Percentiles rank a stretch among this genome's conserved stretches.
Evolutionary conservation across 2,113 vertebrate species (phyloP).

Genomic region (Odobenus rosmarus): DNA sequence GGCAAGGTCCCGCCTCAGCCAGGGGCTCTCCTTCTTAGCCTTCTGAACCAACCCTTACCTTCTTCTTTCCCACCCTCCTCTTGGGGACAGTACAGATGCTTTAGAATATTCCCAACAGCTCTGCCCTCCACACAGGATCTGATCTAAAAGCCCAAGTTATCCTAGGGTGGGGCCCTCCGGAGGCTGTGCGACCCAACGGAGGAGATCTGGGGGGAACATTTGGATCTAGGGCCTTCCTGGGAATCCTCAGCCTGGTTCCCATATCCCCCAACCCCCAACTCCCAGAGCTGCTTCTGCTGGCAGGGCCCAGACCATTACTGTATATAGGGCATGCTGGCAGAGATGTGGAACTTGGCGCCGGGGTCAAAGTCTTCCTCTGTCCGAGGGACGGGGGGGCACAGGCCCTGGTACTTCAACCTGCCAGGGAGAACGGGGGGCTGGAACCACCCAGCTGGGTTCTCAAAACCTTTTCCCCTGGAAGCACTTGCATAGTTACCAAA

Average conservation of each 20-base stretch:
- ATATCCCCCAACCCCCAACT: not conserved
- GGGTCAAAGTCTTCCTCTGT: slow-evolving; percentile 95
- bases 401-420: slow-evolving; percentile 95
- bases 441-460: not conserved
- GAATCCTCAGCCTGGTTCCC: not conserved
- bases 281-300: not conserved
- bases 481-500: not conserved
- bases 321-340: slow-evolving; percentile 93
- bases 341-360: slow-evolving; percentile 95
- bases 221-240: not conserved
- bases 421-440: not conserved
- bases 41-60: not conserved
- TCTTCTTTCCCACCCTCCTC: not conserved
- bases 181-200: rapidly evolving
- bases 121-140: not conserved
- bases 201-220: not conserved
- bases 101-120: not conserved
- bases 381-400: slow-evolving; percentile 89
- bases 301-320: slow-evolving; percentile 84
- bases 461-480: not conserved
- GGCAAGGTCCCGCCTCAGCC: rapidly evolving
- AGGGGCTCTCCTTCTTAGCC: not conserved
- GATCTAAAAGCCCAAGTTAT: not conserved
- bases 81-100: not conserved
- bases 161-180: not conserved